Conservation (phyloP, 2,888 invertebrate species). For the Rotaria sp. region DNA sequence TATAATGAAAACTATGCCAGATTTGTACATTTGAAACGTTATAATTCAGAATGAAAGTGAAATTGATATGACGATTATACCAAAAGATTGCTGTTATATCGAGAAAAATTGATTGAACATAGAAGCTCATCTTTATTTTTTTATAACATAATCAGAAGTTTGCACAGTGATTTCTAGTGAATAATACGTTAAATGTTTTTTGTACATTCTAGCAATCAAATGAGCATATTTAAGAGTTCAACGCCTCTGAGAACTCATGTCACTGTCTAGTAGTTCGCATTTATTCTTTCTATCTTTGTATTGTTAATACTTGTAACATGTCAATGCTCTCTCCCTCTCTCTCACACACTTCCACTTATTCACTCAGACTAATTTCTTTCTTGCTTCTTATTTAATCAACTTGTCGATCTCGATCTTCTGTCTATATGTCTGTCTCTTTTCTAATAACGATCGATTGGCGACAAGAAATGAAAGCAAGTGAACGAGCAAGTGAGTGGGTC, state of each 20-base stretch:
- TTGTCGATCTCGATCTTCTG: slow-evolving; percentile 21
- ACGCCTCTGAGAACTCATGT: not conserved
- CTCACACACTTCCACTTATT: not conserved
- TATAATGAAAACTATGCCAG: too few relatives aligned
- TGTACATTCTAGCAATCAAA: not conserved
- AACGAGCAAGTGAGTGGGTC: not conserved
- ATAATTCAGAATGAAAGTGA: too few relatives aligned
- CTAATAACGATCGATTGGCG: not conserved
- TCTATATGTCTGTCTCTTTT: not conserved
- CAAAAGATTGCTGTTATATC: too few relatives aligned
- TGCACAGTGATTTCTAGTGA: too few relatives aligned
- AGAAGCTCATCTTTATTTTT: too few relatives aligned
- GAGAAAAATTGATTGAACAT: too few relatives aligned
- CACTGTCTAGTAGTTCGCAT: not conserved
- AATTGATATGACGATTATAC: too few relatives aligned
- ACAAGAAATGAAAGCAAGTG: not conserved
- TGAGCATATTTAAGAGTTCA: not conserved
- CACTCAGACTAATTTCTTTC: not conserved
- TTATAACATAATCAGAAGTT: too few relatives aligned
- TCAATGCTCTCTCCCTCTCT: not conserved
- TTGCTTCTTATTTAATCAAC: slow-evolving; percentile 19
- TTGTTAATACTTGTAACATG: not conserved
- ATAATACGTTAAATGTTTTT: too few relatives aligned
- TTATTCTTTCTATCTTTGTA: not conserved
- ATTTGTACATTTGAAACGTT: too few relatives aligned